These are phyloP conservation scores for Ochropleura leucogaster DNA, from an alignment of 2,888 invertebrate species.

Conservation along the genomic window DNA sequence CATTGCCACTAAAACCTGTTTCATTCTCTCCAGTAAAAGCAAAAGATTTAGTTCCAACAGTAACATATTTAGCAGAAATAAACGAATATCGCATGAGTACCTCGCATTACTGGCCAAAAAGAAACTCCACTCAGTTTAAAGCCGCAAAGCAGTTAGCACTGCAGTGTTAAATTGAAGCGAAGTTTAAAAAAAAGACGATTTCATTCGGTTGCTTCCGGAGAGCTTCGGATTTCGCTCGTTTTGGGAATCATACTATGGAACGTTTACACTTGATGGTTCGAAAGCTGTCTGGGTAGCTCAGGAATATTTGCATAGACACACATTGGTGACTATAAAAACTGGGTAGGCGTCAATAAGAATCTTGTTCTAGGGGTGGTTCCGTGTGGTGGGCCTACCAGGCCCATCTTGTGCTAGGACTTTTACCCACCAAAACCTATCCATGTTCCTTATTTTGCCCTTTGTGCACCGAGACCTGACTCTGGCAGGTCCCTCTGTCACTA, in stretches of 20 bases:
- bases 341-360: neutral
- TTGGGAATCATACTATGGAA: slow-evolving; percentile 17
- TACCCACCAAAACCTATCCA: too few relatives aligned
- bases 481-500: too few relatives aligned
- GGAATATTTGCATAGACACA: slow-evolving; percentile 29
- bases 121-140: slow-evolving; percentile 43
- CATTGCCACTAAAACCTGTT: slow-evolving; percentile 5
- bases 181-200: slow-evolving; percentile 23
- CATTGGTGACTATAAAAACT: slow-evolving; percentile 11
- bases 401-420: too few relatives aligned
- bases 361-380: neutral
- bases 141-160: slow-evolving; percentile 53
- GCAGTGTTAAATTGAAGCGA: slow-evolving; percentile 46
- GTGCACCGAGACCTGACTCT: too few relatives aligned
- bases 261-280: neutral
- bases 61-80: slow-evolving; percentile 20
- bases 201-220: slow-evolving; percentile 31
- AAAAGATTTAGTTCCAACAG: slow-evolving; percentile 16
- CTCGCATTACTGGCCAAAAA: slow-evolving; percentile 47
- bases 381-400: too few relatives aligned
- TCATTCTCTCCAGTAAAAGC: neutral
- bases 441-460: too few relatives aligned
- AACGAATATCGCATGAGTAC: slow-evolving; percentile 45
- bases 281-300: slow-evolving; percentile 6
- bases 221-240: slow-evolving; percentile 16